A percentile compares a stretch with the other conserved stretches of the same genome.
phyloP scores from a whole-genome alignment of 2,797 vertebrate genomes.

The Muscicapa comitata region DNA sequence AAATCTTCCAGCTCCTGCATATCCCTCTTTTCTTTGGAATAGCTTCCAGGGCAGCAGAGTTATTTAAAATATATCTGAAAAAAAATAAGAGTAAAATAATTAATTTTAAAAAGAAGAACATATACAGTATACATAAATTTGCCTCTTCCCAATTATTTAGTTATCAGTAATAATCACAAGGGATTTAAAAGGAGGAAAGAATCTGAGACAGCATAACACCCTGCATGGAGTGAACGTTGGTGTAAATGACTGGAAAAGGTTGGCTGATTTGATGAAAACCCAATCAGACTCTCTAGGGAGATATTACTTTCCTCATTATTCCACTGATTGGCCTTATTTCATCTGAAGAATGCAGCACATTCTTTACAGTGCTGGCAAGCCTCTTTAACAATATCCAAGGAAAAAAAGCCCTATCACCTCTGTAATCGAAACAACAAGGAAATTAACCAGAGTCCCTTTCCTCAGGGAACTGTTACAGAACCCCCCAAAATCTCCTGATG shows the following conservation, averaged over 20 bases:
- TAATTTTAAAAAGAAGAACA: conserved; percentile 28
- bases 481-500: conserved; percentile 17
- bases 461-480: conserved; percentile 34
- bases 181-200: conserved; percentile 67
- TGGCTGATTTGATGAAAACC: conserved; percentile 88
- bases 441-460: conserved; percentile 71
- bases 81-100: conserved; percentile 45
- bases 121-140: conserved; percentile 35
- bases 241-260: conserved; percentile 83
- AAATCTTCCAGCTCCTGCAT: conserved; percentile 11
- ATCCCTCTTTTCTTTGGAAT: not conserved
- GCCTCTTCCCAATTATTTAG: conserved; percentile 70
- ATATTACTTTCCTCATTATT: conserved; percentile 91
- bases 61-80: conserved; percentile 3
- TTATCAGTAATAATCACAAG: conserved; percentile 73
- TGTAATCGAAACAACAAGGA: conserved; percentile 77
- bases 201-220: conserved; percentile 67
- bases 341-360: conserved; percentile 81
- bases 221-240: conserved; percentile 67
- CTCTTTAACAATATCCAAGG: conserved; percentile 78
- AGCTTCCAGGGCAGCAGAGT: not conserved
- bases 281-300: conserved; percentile 86
- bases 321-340: conserved; percentile 90
- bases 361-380: conserved; percentile 77
- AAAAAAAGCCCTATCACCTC: conserved; percentile 73